These are phyloP conservation scores for Xenentodon cancila DNA, from an alignment of 2,797 vertebrate genomes.

Conservation along the genomic window DNA sequence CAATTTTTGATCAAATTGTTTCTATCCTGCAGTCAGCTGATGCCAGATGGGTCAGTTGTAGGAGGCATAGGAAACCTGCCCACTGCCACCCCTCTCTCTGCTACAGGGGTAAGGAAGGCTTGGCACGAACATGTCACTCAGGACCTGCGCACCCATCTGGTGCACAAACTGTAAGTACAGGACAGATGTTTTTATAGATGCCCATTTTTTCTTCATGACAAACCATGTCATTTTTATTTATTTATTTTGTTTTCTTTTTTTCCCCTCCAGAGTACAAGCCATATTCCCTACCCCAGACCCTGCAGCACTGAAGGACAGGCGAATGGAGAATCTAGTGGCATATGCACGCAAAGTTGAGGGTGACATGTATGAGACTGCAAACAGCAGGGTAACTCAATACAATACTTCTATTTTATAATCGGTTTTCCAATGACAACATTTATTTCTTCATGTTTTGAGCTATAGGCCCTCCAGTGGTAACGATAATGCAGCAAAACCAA, in stretches of 20 bases:
- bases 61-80: constrained; percentile 91
- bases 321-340: constrained; percentile 98
- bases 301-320: constrained; percentile 95
- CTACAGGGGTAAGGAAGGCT: constrained; percentile 91
- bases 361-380: constrained; percentile 99
- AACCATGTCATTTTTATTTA: background rate
- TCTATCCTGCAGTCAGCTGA: constrained; percentile 84
- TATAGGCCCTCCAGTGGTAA: background rate
- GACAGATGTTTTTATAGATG: background rate
- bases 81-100: constrained; percentile 91
- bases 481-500: background rate
- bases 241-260: background rate
- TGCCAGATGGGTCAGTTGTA: constrained; percentile 88
- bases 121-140: constrained; percentile 99
- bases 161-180: constrained; percentile 95
- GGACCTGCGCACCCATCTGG: constrained; percentile 97
- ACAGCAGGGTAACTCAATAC: constrained; percentile 89
- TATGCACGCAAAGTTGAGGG: constrained; percentile 98
- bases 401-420: background rate
- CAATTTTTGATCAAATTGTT: background rate
- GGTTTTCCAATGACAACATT: background rate
- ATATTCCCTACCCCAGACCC: constrained; percentile 99
- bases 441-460: background rate
- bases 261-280: constrained; percentile 91
- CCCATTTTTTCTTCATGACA: background rate